A percentile compares a stretch with the other conserved stretches of the same genome.
Conservation (phyloP, 2,888 invertebrate genomes). For the Watsonalla cultraria region DNA sequence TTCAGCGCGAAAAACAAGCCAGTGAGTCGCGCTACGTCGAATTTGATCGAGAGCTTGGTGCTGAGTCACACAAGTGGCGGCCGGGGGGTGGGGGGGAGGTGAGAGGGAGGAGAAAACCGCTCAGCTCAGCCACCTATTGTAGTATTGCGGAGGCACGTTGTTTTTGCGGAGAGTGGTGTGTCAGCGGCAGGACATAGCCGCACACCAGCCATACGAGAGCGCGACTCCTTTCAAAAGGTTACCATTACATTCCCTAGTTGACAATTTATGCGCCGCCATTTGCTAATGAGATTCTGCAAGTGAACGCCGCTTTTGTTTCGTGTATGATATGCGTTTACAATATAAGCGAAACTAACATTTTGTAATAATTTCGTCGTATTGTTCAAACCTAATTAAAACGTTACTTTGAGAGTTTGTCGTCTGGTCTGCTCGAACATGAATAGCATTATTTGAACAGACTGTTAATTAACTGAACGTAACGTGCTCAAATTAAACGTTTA, state of each 20-base stretch:
- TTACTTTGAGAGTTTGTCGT: too few relatives aligned
- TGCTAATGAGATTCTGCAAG: constrained; percentile 30
- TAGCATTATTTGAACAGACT: too few relatives aligned
- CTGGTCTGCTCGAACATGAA: too few relatives aligned
- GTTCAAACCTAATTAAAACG: too few relatives aligned
- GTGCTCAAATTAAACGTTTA: too few relatives aligned
- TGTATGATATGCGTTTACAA: not conserved
- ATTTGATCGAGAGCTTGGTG: constrained; percentile 66
- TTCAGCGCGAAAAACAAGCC: constrained; percentile 64
- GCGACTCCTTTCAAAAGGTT: constrained; percentile 37
- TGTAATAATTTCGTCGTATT: too few relatives aligned
- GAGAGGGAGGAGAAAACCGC: constrained; percentile 45
- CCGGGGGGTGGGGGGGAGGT: constrained; percentile 20
- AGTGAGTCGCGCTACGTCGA: constrained; percentile 59
- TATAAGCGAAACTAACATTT: not conserved
- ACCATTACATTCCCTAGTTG: constrained; percentile 18
- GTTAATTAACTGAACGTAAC: too few relatives aligned
- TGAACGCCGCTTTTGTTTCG: not conserved
- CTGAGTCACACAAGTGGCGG: constrained; percentile 68
- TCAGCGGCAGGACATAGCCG: constrained; percentile 55
- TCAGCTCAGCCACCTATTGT: constrained; percentile 69
- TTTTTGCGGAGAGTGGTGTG: constrained; percentile 67
- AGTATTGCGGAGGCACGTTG: constrained; percentile 68
- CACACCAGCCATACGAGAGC: constrained; percentile 37
- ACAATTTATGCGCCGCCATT: constrained; percentile 40